Evolutionary conservation across 2,797 vertebrate species (phyloP), one percentile per base, ranked within the genome.

Genomic region (Cynodonichthys magdalenae): DNA sequence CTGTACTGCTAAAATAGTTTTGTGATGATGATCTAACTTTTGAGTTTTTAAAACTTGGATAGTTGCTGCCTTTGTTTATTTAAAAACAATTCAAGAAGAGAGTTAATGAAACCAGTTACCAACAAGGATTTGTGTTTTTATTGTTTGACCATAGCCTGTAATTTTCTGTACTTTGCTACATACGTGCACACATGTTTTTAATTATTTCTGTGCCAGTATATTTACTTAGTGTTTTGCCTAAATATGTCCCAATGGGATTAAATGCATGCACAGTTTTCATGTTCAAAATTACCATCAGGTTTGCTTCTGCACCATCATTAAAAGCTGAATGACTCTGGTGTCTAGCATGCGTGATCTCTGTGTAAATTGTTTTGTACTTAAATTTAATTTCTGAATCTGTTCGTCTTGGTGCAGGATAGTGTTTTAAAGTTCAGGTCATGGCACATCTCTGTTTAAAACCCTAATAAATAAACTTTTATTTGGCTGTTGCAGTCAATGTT

Each of bases 401-500:
- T n/a, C 18, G 58, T 71, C 14, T 70, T 41, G 12, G 14, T 44
- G 34, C 9, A 41, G 52, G 69, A 39, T 39, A 14, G 36, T 39
- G 36, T 39, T 50, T 57, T 71, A 19, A 56, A 66, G 58, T 49
- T 54, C 44, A 64, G 24, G 24, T 54, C 28, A 20, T 17, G 52
- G 24, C 42, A 24, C 42, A 56, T 36, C 60, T 70, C 60, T 0
- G 20, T 45, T 73, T 46, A 61, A 29, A 76, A 61, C 68, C 57
- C 66, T 46, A 53, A 55, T 52, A 47, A 34, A 46, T 34, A 73
- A 76, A 82, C 65, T 71, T 39, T 18, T 39, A 24, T 65, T 71
- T 74, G 77, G 42, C 63, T 81, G 59, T 66, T 53, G 42, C 54
- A 76, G 42, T 56, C 73, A 52, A 44, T 71, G 46, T 68, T 63